phyloP scores from a whole-genome alignment of 1,140 invertebrate genomes.

The Ostrea edulis region DNA sequence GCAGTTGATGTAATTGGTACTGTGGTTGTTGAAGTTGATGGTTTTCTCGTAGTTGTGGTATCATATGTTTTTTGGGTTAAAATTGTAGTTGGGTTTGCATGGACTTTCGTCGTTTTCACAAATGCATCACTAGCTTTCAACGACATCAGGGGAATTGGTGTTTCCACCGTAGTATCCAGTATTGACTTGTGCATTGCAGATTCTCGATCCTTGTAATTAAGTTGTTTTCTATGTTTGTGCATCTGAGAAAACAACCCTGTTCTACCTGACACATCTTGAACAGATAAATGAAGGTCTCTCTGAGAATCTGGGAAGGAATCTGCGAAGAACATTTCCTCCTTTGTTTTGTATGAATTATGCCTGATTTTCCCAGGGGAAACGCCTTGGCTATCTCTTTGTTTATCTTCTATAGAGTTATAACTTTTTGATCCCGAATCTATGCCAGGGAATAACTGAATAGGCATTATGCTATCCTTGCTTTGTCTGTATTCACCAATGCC shows the following conservation, averaged over 20 bases:
- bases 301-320: neutral
- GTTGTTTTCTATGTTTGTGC: neutral
- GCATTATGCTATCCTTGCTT: slow-evolving; percentile 1
- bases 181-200: neutral
- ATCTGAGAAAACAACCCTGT: neutral
- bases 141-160: neutral
- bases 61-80: neutral
- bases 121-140: neutral
- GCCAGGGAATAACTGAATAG: neutral
- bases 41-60: neutral
- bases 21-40: neutral
- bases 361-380: neutral
- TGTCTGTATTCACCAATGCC: slow-evolving; percentile 23
- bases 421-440: neutral
- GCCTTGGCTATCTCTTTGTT: neutral
- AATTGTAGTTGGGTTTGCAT: neutral
- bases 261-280: neutral
- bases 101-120: neutral
- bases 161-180: neutral
- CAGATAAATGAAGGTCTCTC: slow-evolving; percentile 11
- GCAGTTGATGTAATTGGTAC: neutral
- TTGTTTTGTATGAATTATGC: neutral
- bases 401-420: slow-evolving; percentile 5
- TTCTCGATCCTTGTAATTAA: neutral
- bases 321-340: neutral